Base-by-base conservation (phyloP, 2,113 vertebrate genomes). In the Podocnemis expansa region DNA sequence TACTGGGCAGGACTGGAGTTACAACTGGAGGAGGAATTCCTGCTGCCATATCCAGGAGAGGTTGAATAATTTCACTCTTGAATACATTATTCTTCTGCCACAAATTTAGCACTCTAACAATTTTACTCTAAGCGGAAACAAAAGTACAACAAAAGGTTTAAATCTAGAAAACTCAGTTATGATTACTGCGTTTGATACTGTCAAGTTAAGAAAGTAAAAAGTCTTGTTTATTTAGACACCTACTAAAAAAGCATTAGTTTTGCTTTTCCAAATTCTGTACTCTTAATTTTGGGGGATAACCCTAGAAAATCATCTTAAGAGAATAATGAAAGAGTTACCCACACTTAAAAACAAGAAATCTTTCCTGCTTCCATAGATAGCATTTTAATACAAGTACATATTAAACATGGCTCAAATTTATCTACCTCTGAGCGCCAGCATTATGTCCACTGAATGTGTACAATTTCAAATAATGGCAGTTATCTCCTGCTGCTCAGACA, bases 51-150 rank as follows among this genome's bases (percentile, higher is more conserved):
- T 99, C 99, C 98, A 99, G 84, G 76, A 99, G 98, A 88, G 99
- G 99, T 96, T 99, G 99, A 91, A 99, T 99, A 96, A 99, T 99
- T 98, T 99, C 99, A 94, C 99, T 99, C 97, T 99, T 99, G 96
- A 99, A 99, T 38, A 99, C 99, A 0, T 98, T 99, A 95, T 99
- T 99, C 98, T 99, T 99, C 97, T 99, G 99, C 99, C 99, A 99
- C 41, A 99, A 98, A 95, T 99, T 99, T 80, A 99, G 98, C 27
- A 99, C 99, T 97, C 99, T 97, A 89, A 99, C 99, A 78, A 99
- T 99, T 98, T 99, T 99, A 98, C 99, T 99, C 99, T 99, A 97
- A 97, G 97, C 51, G 49, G 97, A 51, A 34, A 95, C 91, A 88
- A 91, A 94, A 95, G 16, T 55, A 82, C 34, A 96, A 94, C 25